Evolutionary conservation across 2,797 vertebrate genomes (phyloP).

Genomic region (Notamacropus eugenii): DNA sequence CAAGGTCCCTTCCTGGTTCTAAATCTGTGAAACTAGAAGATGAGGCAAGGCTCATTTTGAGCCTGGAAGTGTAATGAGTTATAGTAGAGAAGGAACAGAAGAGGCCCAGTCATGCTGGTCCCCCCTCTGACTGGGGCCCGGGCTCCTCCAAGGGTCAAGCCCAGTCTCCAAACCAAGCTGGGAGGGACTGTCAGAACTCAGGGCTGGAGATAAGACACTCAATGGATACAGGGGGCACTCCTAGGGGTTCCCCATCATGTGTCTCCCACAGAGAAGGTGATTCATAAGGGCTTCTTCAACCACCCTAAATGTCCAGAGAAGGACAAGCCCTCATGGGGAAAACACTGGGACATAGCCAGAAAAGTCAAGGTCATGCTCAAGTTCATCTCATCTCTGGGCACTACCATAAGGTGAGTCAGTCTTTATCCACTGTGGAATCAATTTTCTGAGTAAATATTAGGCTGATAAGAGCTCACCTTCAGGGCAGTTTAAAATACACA

Average conservation of each 20-base stretch:
- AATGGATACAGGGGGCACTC: too few relatives aligned
- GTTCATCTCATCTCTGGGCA: accelerated
- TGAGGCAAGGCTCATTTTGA: not conserved
- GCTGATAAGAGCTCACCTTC: too few relatives aligned
- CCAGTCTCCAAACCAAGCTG: not conserved
- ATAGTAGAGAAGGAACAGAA: not conserved
- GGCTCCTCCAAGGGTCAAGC: not conserved
- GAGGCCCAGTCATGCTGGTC: too few relatives aligned
- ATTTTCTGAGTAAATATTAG: too few relatives aligned
- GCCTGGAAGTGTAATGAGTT: not conserved
- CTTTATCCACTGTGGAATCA: too few relatives aligned
- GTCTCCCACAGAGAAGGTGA: too few relatives aligned
- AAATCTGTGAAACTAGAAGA: not conserved
- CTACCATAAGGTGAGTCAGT: too few relatives aligned
- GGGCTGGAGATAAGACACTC: too few relatives aligned
- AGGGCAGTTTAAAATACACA: too few relatives aligned
- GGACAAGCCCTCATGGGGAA: not conserved
- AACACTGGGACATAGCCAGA: not conserved
- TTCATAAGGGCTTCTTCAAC: not conserved
- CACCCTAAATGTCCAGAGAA: not conserved
- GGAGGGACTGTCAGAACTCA: too few relatives aligned
- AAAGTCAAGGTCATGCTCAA: not conserved
- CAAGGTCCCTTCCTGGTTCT: too few relatives aligned
- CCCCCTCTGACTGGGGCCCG: not conserved
- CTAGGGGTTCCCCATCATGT: too few relatives aligned